phyloP scores from a whole-genome alignment of 2,888 invertebrate species.

The Hirtodrosophila duncani region DNA sequence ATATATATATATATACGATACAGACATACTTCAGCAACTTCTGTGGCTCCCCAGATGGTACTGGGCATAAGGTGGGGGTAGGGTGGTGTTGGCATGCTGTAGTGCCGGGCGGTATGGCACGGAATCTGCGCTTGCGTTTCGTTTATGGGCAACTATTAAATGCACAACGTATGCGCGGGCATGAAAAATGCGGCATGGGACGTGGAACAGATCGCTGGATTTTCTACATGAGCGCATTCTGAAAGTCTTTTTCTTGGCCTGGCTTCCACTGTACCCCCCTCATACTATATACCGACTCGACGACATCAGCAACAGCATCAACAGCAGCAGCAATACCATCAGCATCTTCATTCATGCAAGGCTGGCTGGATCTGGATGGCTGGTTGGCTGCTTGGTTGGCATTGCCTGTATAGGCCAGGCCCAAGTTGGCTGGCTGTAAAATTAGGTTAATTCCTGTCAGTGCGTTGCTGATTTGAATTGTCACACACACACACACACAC shows the following conservation, averaged over 20 bases:
- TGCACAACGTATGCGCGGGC: conserved; percentile 68
- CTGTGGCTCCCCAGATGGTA: no score
- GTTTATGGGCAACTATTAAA: conserved; percentile 72
- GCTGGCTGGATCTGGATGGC: neutral
- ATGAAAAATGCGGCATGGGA: conserved; percentile 72
- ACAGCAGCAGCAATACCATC: conserved; percentile 1
- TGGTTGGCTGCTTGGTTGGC: neutral
- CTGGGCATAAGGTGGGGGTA: no score
- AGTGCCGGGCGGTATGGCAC: no score
- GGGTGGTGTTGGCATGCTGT: no score
- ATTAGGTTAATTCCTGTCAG: conserved; percentile 73
- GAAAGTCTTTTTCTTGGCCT: conserved; percentile 54
- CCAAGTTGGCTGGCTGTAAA: conserved; percentile 65
- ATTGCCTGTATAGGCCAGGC: conserved; percentile 4
- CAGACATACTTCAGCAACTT: no score
- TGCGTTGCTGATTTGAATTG: conserved; percentile 71
- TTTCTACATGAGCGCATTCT: conserved; percentile 76
- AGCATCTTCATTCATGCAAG: conserved; percentile 49
- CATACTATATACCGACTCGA: conserved; percentile 5
- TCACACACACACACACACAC: conserved; percentile 44
- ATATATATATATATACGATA: no score
- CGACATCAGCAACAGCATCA: neutral
- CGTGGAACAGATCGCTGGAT: conserved; percentile 77
- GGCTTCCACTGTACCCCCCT: no score
- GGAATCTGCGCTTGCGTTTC: conserved; percentile 33